These are phyloP conservation scores for Sminthurinus signatus DNA, from an alignment of 1,140 invertebrate species.

Conservation along the genomic window DNA sequence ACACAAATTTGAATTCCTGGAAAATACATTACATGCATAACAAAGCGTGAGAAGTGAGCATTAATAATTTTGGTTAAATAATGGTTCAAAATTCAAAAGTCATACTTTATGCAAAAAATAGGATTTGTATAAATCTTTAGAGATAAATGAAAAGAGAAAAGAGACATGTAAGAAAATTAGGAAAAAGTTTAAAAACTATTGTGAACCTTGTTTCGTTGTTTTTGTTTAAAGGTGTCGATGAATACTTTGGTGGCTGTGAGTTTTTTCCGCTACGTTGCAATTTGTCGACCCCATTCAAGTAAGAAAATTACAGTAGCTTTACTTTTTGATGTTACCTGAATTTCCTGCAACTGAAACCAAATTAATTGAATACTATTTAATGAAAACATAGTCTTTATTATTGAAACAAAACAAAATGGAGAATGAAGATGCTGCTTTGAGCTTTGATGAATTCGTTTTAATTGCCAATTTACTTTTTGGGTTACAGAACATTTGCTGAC, in stretches of 20 bases:
- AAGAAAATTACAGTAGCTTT: conserved; percentile 1
- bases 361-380: not conserved
- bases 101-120: too few species aligned
- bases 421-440: not conserved
- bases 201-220: too few species aligned
- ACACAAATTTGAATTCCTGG: too few species aligned
- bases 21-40: too few species aligned
- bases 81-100: too few species aligned
- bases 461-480: not conserved
- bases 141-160: too few species aligned
- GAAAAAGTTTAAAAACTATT: too few species aligned
- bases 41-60: too few species aligned
- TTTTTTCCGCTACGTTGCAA: conserved; percentile 30
- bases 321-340: conserved; percentile 3
- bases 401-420: not conserved
- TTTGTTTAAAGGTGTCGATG: conserved; percentile 21
- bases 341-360: not conserved
- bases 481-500: conserved; percentile 23
- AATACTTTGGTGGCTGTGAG: conserved; percentile 28
- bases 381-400: not conserved
- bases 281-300: conserved; percentile 28
- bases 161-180: too few species aligned
- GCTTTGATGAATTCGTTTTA: not conserved
- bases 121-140: too few species aligned
- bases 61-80: too few species aligned